Evolutionary conservation across 2,797 vertebrate species (phyloP), one percentile per base, ranked within the genome.

Genomic region (Psittacula echo): DNA sequence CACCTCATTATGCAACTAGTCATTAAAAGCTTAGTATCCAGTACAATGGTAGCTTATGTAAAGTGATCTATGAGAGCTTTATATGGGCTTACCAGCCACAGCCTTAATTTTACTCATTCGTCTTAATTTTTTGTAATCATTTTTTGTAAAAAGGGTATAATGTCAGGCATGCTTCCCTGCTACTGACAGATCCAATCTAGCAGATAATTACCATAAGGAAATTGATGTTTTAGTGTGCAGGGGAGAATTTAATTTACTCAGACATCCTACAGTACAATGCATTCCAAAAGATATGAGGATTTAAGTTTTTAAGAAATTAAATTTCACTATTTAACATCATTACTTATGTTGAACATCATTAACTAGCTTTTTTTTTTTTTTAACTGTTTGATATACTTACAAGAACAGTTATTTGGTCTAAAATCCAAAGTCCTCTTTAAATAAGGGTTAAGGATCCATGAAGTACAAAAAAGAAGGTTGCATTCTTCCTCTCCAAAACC

Each of bases 181-280:
- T 98, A 98, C 98, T 99, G 99, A 99, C 99, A 99, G 99, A 98
- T 99, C 99, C 99, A 99, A 99, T 99, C 99, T 99, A 99, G 99
- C 98, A 99, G 99, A 99, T 99, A 99, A 99, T 99, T 99, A 99
- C 99, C 99, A 99, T 99, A 99, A 99, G 99, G 99, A 99, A 99
- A 99, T 99, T 99, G 99, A 99, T 99, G 99, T 99, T 99, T 99
- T 99, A 99, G 99, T 99, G 99, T 99, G 99, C 98, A 98, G 98
- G 98, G 98, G 98, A 98, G 98, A 99, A 99, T 99, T 99, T 99
- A 99, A 99, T 99, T 99, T 99, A 99, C 99, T 98, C 98, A 98
- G 99, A 99, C 99, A 99, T 99, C 98, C 98, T 98, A 97, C 98
- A 98, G 98, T 98, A 99, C 99, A 99, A 99, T 99, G 98, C 98